These are phyloP conservation scores for Rachycentron canadum DNA, from an alignment of 2,797 vertebrate species.

Conservation along the genomic window DNA sequence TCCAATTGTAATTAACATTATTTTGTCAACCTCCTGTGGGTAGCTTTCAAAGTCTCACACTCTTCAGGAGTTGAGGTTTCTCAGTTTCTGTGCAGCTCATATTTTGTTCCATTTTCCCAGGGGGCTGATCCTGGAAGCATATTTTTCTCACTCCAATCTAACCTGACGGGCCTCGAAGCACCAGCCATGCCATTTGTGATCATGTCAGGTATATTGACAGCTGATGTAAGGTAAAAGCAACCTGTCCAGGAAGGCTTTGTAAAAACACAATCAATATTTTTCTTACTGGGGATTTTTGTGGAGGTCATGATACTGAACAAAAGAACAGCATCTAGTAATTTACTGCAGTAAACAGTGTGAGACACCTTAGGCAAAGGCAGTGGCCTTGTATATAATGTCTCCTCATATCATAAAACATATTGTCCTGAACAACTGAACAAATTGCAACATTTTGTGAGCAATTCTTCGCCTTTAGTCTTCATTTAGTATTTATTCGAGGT, in stretches of 20 bases:
- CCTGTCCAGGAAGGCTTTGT: conserved; percentile 25
- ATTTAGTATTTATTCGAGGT: neutral
- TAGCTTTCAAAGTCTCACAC: neutral
- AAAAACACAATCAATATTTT: conserved; percentile 48
- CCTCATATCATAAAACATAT: conserved; percentile 11
- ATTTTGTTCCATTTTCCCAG: conserved; percentile 8
- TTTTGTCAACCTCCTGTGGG: neutral
- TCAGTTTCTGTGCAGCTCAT: conserved; percentile 22
- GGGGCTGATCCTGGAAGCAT: neutral
- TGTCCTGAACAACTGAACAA: neutral
- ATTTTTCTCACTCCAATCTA: conserved; percentile 19
- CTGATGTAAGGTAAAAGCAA: conserved; percentile 44
- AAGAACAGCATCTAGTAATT: conserved; percentile 23
- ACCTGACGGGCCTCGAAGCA: conserved; percentile 17
- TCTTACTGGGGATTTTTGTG: conserved; percentile 13
- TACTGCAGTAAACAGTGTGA: conserved; percentile 8
- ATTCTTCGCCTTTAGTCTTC: neutral
- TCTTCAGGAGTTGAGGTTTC: neutral
- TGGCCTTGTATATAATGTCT: conserved; percentile 4
- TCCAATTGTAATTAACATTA: conserved; percentile 10
- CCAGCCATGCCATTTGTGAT: conserved; percentile 29
- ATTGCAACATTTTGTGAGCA: neutral
- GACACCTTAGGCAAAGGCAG: neutral
- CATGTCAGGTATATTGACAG: conserved; percentile 19
- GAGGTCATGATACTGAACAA: conserved; percentile 29